Evolutionary conservation across 2,888 invertebrate species (phyloP).

Genomic region (Ochropleura plecta): DNA sequence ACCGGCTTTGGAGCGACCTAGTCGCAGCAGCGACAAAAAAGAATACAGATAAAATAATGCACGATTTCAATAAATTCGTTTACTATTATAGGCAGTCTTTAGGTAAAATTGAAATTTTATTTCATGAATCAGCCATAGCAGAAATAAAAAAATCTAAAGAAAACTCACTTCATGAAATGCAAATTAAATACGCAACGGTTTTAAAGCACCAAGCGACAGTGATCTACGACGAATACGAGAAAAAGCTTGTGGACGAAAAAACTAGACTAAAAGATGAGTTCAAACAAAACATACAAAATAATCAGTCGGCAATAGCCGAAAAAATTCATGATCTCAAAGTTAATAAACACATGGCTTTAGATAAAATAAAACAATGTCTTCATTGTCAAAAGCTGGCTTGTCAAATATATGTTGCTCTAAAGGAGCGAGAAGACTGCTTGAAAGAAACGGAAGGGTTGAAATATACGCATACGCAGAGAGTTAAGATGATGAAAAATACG

Average conservation of each 20-base stretch:
- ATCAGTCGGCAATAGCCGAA: constrained; percentile 65
- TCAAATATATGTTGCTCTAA: constrained; percentile 85
- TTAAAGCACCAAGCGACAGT: constrained; percentile 78
- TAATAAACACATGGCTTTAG: constrained; percentile 82
- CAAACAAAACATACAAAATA: constrained; percentile 71
- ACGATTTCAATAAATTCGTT: constrained; percentile 77
- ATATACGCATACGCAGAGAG: constrained; percentile 77
- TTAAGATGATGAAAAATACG: constrained; percentile 73
- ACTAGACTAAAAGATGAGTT: constrained; percentile 75
- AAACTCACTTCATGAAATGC: constrained; percentile 75
- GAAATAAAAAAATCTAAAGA: constrained; percentile 75
- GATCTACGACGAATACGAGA: constrained; percentile 77
- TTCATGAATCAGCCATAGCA: constrained; percentile 76
- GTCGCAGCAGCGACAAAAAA: constrained; percentile 66
- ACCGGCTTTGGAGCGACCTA: constrained; percentile 70
- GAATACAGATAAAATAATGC: constrained; percentile 76
- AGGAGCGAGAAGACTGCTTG: constrained; percentile 80
- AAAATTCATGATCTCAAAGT: constrained; percentile 80
- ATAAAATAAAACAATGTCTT: constrained; percentile 79
- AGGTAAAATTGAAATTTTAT: constrained; percentile 76
- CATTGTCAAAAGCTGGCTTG: constrained; percentile 85
- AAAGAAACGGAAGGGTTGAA: constrained; percentile 75
- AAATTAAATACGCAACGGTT: constrained; percentile 69
- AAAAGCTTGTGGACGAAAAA: constrained; percentile 75
- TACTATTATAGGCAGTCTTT: constrained; percentile 75